phyloP scores from a whole-genome alignment of 2,113 vertebrate species.

The Xiphorhynchus elegans region DNA sequence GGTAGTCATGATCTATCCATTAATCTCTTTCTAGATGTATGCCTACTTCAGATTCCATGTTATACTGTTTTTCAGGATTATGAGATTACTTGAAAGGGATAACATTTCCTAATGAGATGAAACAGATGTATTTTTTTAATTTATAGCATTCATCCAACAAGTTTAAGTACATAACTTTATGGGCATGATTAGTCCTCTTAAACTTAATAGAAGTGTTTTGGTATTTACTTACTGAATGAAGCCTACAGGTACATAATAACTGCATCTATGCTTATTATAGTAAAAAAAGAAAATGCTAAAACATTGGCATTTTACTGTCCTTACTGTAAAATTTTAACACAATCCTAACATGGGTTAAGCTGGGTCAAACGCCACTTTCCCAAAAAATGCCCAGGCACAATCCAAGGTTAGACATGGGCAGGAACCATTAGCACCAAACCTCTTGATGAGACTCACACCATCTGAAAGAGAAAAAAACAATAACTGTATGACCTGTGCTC shows the following conservation, averaged over 20 bases:
- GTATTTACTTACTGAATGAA: background rate
- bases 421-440: background rate
- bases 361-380: background rate
- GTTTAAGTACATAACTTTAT: background rate
- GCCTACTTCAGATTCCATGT: background rate
- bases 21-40: background rate
- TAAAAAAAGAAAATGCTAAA: background rate
- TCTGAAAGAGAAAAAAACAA: background rate
- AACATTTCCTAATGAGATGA: background rate
- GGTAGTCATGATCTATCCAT: background rate
- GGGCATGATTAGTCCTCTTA: background rate
- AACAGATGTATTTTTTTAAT: background rate
- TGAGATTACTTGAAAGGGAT: background rate
- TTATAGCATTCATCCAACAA: background rate
- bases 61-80: background rate
- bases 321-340: background rate
- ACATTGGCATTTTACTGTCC: background rate
- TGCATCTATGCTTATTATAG: background rate
- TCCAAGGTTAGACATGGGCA: background rate
- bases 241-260: background rate
- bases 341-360: background rate
- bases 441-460: background rate
- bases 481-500: background rate
- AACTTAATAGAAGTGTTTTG: background rate
- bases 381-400: accelerated